Base-by-base conservation (phyloP, 1,140 invertebrate species). In the Saccostrea cuccullata region DNA sequence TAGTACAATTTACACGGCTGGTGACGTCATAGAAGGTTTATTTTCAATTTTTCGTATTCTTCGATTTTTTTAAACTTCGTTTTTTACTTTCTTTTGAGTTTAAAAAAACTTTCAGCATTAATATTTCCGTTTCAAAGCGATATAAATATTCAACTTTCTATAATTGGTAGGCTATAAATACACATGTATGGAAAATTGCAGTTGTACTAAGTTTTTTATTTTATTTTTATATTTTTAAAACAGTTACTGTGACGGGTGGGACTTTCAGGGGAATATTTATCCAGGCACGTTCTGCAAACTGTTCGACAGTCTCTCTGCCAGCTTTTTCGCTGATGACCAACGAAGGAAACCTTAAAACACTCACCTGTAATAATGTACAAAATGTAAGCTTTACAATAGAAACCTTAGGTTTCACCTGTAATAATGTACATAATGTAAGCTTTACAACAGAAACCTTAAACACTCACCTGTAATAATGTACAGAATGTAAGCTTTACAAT, bases 11-110 rank as follows among this genome's bases (percentile, higher is more conserved):
- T 84, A 60, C 67, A 56, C 20, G 11, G 73, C 70, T 40, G 82
- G 82, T 40, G 86, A 82, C 55, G 77, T 36, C 30, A 83, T 83
- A 11, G 77, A n/a, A 36, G 82, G 86, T 87, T 83, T 20, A 70
- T 8, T 47, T n/a, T 47, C 47, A 6, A 8, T 47, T 47, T 6
- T 47, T 47, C 0, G 5, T 47, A 47, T 47, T 47, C 47, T 47
- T 47, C 0, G 5, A 47, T 8, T 47, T 8, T 47, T 47, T 47
- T 47, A 6, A 47, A 6, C 0, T 47, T 47, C 9, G 47, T 47
- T 47, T 47, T 8, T 47, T 2, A 2, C 47, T 47, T 47, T 8
- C 47, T 36, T 36, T 0, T 60, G 58, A 60, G 58, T 17, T 17
- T 11, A 60, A 60, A 60, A 20, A 15, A 60, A 60, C 12, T 4